Base-by-base conservation (phyloP, 2,888 invertebrate genomes). In the Nomada ferruginata region DNA sequence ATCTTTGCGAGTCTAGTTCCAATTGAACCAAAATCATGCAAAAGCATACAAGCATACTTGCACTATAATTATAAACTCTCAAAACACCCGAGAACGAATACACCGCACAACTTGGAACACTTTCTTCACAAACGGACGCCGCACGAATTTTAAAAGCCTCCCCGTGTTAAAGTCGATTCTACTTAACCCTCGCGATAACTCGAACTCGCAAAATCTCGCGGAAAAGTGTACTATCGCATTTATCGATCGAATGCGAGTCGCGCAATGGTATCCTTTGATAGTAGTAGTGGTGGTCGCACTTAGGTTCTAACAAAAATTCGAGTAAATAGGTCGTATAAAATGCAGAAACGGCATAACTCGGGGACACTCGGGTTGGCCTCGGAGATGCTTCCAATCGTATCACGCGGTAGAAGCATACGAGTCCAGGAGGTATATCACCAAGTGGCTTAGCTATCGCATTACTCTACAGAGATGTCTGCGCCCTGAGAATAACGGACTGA, bases 301-400 rank as follows among this genome's bases (percentile, higher is more conserved):
- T 76, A 53, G 57, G 71, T 66, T 79, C 70, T 82, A 71, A 79
- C 69, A 83, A 80, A 81, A 82, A 82, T 85, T 71, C 70, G 63
- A 69, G 72, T 63, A 77, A 76, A 83, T 88, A 86, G 86, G 76
- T 83, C 82, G 88, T 83, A 83, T 87, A 91, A 90, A 89, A 90
- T 90, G 90, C 75, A 82, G 68, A 79, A 88, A 76, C 81, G 84
- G 76, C 78, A 63, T 81, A 83, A 85, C 77, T 83, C 83, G 83
- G 82, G 83, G 76, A 86, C 80, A 80, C 84, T 87, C 82, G 88
- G 79, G 79, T 80, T 82, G 60, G 79, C 77, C 79, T 82, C 85
- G 85, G 83, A 72, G 84, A 85, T 87, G 87, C 74, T 83, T 68
- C 83, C 77, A 83, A 79, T 83, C 80, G 77, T 85, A 84, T 84